Conservation (phyloP, 2,888 invertebrate genomes). For the Tetranychus truncatus region DNA sequence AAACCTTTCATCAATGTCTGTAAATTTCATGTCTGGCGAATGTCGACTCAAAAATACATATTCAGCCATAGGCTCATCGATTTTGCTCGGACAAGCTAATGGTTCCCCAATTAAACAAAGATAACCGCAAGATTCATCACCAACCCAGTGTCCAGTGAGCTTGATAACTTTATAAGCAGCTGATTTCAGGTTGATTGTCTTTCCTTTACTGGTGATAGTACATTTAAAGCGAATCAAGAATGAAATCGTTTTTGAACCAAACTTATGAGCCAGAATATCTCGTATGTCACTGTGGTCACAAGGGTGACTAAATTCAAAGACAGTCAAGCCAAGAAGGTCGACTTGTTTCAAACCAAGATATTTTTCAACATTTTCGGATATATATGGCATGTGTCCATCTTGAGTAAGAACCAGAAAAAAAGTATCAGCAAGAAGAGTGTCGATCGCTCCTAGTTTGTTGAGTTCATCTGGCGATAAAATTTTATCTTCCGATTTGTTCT, state of each 20-base stretch:
- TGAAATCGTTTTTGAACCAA: conserved; percentile 36
- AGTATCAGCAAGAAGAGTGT: conserved; percentile 41
- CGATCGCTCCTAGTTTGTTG: neutral
- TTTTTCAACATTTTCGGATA: conserved; percentile 73
- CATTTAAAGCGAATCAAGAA: conserved; percentile 74
- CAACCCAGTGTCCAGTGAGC: conserved; percentile 83
- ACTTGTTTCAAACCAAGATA: conserved; percentile 83
- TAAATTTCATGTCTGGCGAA: conserved; percentile 80
- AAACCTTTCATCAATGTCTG: conserved; percentile 81
- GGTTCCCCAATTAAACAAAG: conserved; percentile 11
- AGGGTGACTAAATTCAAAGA: conserved; percentile 82
- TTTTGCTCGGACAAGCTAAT: conserved; percentile 28
- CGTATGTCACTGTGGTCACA: conserved; percentile 82
- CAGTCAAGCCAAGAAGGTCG: conserved; percentile 82
- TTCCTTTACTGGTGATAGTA: conserved; percentile 80
- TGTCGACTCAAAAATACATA: conserved; percentile 77
- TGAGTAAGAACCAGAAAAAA: conserved; percentile 68
- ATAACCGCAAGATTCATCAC: neutral
- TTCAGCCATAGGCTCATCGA: conserved; percentile 25
- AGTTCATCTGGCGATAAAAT: neutral
- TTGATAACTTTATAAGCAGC: conserved; percentile 90
- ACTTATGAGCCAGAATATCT: conserved; percentile 37
- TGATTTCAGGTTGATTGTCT: conserved; percentile 82
- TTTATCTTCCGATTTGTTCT: neutral
- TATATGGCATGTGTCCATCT: conserved; percentile 76